These are phyloP conservation scores for Eupristina koningsbergeri DNA, from an alignment of 1,140 invertebrate species.

Conservation along the genomic window DNA sequence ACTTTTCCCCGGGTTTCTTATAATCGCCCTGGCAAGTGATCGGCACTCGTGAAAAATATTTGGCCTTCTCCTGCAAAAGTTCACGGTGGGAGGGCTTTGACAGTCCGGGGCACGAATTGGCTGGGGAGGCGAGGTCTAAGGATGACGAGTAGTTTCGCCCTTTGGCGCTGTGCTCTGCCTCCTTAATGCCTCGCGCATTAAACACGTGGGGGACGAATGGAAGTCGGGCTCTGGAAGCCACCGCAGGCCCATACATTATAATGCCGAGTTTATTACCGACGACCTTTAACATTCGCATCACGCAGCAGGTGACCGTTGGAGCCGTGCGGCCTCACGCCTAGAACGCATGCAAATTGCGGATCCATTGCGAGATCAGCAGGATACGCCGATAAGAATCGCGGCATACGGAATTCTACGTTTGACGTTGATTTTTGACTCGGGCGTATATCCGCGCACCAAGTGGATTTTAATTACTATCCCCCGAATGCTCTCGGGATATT, in stretches of 20 bases:
- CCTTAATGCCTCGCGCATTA: neutral
- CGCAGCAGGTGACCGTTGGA: slow-evolving; percentile 19
- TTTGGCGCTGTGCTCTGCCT: neutral
- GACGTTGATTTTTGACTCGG: neutral
- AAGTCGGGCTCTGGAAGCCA: neutral
- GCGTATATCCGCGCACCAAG: no score
- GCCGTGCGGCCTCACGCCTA: neutral
- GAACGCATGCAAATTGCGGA: slow-evolving; percentile 15
- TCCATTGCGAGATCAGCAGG: neutral
- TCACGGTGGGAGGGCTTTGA: neutral
- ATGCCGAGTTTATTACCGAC: neutral
- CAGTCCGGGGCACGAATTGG: neutral
- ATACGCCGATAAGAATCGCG: slow-evolving; percentile 5
- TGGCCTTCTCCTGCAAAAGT: neutral
- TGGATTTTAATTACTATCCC: neutral
- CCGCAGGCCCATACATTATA: neutral
- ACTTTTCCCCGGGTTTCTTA: neutral
- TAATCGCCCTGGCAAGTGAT: neutral
- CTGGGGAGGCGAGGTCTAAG: neutral
- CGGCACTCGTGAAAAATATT: neutral
- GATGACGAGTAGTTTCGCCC: neutral
- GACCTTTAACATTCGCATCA: slow-evolving; percentile 8
- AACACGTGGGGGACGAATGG: neutral
- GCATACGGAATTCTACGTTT: neutral
- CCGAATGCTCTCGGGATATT: neutral